Base-by-base conservation (phyloP, 2,888 invertebrate species). In the Parnassius orleans region DNA sequence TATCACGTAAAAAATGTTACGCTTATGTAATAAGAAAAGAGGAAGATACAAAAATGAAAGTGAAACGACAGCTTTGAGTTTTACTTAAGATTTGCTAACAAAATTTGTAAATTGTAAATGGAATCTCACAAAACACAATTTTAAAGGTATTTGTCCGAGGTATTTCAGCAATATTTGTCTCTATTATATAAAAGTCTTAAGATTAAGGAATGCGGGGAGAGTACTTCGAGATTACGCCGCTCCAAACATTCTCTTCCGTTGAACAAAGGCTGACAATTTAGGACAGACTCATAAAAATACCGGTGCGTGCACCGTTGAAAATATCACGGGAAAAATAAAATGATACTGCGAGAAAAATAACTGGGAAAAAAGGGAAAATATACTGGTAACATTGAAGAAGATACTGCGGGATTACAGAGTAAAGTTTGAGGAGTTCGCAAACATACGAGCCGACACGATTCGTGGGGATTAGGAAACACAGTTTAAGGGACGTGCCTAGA, bases 251-350 rank as follows among this genome's bases (percentile, higher is more conserved):
- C 55, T 14, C 55, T 55, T 33, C 12, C 60, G 44, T 33, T 51
- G 54, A 55, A 61, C 60, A 61, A 61, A 55, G 55, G 56, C 47
- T 53, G 46, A 57, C 52, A 56, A 61, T 57, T 53, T 57, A 57
- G 56, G 46, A 57, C 56, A n/a, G 41, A 19, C 46, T 61, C 56
- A 55, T 61, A 61, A 61, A 61, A 48, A 61, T 53, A 50, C 56
- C 61, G 51, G 56, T 33, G 51, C 51, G 61, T 57, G 52, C 44
- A 47, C n/a, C 47, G 10, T 59, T 10, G 52, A 11, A 57, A 61
- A 57, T 57, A 57, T 52, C 57, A 33, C 46, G 46, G 48, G 53
- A 54, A 48, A 48, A 12, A 48, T 48, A 48, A 14, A 48, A 48
- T 48, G 3, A 48, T 12, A 48, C 48, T 14, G 10, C 48, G 48